Evolutionary conservation across 1,140 invertebrate species (phyloP), one percentile per base, ranked within the genome.

Genomic region (Diabrotica undecimpunctata): DNA sequence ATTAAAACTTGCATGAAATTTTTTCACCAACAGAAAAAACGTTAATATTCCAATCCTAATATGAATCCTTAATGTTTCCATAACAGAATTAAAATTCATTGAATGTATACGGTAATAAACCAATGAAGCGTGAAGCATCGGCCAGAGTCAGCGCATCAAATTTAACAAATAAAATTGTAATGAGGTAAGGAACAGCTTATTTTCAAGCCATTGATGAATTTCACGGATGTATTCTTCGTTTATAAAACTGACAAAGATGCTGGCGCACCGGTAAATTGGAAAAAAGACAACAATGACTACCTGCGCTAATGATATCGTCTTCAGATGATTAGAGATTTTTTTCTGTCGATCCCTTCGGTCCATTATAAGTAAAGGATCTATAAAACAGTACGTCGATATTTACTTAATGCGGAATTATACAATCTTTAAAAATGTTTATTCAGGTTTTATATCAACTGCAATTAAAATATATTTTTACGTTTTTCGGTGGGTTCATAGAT

Each of bases 161-260:
- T 67, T 60, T 60, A 69, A 71, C 67, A 72, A 72, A 71, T 65
- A 64, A 64, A 66, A 61, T 67, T 67, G 64, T 72, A 71, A 72
- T 72, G 69, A 69, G 69, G 64, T 69, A 63, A 60, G 65, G 66
- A 72, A 72, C 65, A 70, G 67, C 67, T 71, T 69, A 72, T 72
- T 71, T 72, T 69, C 69, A 57, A 64, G 52, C 62, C 64, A 71
- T 70, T 68, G 69, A 62, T 64, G 61, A 64, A 71, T 72, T 72
- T 71, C 69, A 71, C 62, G 69, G 39, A 53, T 64, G 65, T 68
- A 67, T 71, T 67, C 65, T 72, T 66, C 71, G 67, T 72, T 72
- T 72, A 71, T 69, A 70, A 69, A 71, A 71, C 71, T 70, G 65
- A 72, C 71, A 72, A 71, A 71, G 69, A 68, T 66, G 52, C 46